Evolutionary conservation across 2,797 vertebrate species (phyloP).

Genomic region (Sebastes diploproa): DNA sequence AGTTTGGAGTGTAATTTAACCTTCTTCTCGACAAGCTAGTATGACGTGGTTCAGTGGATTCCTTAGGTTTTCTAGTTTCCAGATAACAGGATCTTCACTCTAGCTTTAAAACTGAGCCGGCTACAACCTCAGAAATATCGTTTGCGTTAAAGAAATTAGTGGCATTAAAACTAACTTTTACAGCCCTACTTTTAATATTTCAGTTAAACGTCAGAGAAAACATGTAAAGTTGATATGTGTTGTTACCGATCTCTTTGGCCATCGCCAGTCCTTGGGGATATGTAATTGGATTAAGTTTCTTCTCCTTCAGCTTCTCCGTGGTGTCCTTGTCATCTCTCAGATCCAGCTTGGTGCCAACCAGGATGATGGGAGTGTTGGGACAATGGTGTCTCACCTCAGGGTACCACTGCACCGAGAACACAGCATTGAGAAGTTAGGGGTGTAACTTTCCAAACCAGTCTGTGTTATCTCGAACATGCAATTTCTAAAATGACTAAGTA

Average conservation of each 20-base stretch:
- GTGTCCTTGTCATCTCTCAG: constrained; percentile 98
- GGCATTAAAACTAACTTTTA: too few relatives aligned
- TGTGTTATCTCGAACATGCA: background rate
- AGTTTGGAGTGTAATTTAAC: too few relatives aligned
- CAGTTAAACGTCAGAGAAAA: background rate
- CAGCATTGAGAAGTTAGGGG: background rate
- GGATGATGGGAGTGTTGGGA: constrained; percentile 96
- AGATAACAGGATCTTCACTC: too few relatives aligned
- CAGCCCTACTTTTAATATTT: background rate
- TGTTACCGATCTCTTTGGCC: constrained; percentile 97
- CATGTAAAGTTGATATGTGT: background rate
- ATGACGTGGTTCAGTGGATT: too few relatives aligned
- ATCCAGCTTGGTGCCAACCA: constrained; percentile 97
- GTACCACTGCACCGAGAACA: constrained; percentile 87
- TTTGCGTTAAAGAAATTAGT: too few relatives aligned
- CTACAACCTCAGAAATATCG: too few relatives aligned
- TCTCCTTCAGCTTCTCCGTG: constrained; percentile 96
- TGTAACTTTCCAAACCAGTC: background rate
- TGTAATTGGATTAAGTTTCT: constrained; percentile 95
- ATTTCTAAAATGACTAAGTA: background rate
- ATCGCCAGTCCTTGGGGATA: constrained; percentile 96
- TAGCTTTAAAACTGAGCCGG: too few relatives aligned
- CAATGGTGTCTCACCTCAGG: constrained; percentile 97
- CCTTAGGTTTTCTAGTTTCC: too few relatives aligned
- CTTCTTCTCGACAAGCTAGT: too few relatives aligned